Conservation (phyloP, 2,888 invertebrate species). For the Cheilosia scutellata region DNA sequence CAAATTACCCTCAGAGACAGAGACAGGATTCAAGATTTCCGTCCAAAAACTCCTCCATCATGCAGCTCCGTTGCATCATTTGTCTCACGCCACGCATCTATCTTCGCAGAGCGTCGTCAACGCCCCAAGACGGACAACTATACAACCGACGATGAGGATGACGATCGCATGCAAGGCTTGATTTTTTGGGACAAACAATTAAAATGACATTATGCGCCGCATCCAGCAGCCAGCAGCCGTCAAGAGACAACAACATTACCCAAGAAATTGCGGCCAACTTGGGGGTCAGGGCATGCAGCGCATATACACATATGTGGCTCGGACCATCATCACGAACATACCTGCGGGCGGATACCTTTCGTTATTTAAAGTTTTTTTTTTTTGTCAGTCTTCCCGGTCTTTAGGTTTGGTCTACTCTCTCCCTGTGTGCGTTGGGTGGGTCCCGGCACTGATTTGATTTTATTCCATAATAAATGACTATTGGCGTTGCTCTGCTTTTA, state of each 20-base stretch:
- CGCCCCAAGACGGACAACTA: slow-evolving; percentile 57
- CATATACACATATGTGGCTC: slow-evolving; percentile 28
- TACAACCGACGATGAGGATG: slow-evolving; percentile 17
- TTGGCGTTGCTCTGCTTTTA: slow-evolving; percentile 66
- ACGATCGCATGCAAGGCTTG: slow-evolving; percentile 62
- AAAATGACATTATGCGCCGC: slow-evolving; percentile 75
- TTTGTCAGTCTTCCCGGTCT: slow-evolving; percentile 42
- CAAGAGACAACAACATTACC: slow-evolving; percentile 50
- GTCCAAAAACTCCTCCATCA: slow-evolving; percentile 64
- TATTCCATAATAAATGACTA: slow-evolving; percentile 67
- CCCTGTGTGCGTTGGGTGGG: slow-evolving; percentile 55
- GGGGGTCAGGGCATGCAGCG: slow-evolving; percentile 63
- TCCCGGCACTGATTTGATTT: slow-evolving; percentile 66
- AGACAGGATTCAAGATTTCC: slow-evolving; percentile 7
- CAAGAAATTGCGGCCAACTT: slow-evolving; percentile 48
- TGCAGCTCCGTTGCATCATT: slow-evolving; percentile 53
- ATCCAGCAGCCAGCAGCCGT: slow-evolving; percentile 55
- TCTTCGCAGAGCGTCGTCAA: slow-evolving; percentile 56
- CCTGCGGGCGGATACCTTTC: slow-evolving; percentile 75
- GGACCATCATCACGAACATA: slow-evolving; percentile 70
- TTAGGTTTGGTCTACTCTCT: slow-evolving; percentile 25
- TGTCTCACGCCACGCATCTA: slow-evolving; percentile 75
- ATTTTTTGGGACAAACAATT: slow-evolving; percentile 77
- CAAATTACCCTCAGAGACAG: slow-evolving; percentile 48
- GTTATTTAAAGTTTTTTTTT: slow-evolving; percentile 56